These are phyloP conservation scores for Zaprionus tsacasi DNA, from an alignment of 1,140 invertebrate species.

Conservation along the genomic window DNA sequence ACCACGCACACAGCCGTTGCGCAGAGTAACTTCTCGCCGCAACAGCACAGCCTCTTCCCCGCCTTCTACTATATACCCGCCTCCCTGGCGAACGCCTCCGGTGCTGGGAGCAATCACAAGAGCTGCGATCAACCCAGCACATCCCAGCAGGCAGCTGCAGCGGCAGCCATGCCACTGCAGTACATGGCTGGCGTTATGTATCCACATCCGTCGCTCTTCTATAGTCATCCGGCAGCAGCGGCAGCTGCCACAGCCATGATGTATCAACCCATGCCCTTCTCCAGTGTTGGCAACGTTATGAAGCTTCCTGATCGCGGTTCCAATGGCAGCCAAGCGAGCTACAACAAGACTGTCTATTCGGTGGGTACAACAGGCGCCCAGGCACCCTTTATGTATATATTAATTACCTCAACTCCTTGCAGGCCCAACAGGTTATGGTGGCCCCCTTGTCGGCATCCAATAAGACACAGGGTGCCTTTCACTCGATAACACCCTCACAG, in stretches of 20 bases:
- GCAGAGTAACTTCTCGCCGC: slow-evolving; percentile 68
- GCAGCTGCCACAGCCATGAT: slow-evolving; percentile 74
- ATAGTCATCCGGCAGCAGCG: slow-evolving; percentile 75
- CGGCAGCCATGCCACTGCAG: slow-evolving; percentile 78
- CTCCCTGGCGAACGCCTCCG: slow-evolving; percentile 37
- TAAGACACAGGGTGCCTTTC: slow-evolving; percentile 71
- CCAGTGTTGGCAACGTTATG: slow-evolving; percentile 61
- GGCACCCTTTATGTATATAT: not conserved
- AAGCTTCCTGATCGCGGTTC: slow-evolving; percentile 50
- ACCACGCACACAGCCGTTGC: slow-evolving; percentile 73
- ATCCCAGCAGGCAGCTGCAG: slow-evolving; percentile 60
- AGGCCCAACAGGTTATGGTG: slow-evolving; percentile 61
- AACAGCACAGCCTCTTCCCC: slow-evolving; percentile 68
- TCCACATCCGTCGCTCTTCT: slow-evolving; percentile 80
- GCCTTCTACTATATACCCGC: slow-evolving; percentile 87
- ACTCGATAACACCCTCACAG: slow-evolving; percentile 71
- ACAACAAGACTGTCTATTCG: slow-evolving; percentile 56
- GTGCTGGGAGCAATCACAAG: slow-evolving; percentile 22
- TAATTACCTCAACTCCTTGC: not conserved
- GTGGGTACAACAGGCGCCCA: slow-evolving; percentile 23
- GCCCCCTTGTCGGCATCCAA: slow-evolving; percentile 26
- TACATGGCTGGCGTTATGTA: slow-evolving; percentile 87
- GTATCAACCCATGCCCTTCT: slow-evolving; percentile 78
- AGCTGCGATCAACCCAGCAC: slow-evolving; percentile 53
- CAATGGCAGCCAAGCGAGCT: slow-evolving; percentile 22